phyloP scores from a whole-genome alignment of 2,797 vertebrate genomes.

The Anniella stebbinsi region DNA sequence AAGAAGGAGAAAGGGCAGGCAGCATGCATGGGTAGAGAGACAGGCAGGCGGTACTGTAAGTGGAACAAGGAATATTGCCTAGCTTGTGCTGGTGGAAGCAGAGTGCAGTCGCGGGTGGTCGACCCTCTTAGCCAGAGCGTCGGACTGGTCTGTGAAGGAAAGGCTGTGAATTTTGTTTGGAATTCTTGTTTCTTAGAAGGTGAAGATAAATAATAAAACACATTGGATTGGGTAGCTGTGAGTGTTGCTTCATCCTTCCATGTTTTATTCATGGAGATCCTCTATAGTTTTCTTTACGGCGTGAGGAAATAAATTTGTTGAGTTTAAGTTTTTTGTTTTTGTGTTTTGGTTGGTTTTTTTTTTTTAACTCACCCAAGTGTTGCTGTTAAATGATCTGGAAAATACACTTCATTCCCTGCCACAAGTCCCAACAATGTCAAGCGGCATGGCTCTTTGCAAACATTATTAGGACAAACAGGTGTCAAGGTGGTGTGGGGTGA shows the following conservation, averaged over 20 bases:
- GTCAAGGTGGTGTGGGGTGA: background rate
- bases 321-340: slow-evolving; percentile 39
- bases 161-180: slow-evolving; percentile 12
- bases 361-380: slow-evolving; percentile 52
- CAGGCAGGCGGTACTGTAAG: background rate
- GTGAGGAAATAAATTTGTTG: slow-evolving; percentile 36
- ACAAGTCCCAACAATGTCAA: slow-evolving; percentile 38
- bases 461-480: slow-evolving; percentile 33
- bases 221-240: background rate
- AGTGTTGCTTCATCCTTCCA: slow-evolving; percentile 33
- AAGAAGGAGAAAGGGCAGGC: background rate
- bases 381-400: slow-evolving; percentile 63
- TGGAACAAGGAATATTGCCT: background rate
- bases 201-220: slow-evolving; percentile 3
- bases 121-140: background rate
- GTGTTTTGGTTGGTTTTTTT: background rate
- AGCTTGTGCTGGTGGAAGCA: background rate
- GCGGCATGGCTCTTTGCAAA: background rate
- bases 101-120: background rate
- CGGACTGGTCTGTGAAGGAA: background rate
- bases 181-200: background rate
- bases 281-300: slow-evolving; percentile 41
- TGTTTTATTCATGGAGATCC: slow-evolving; percentile 37
- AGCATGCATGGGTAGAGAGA: background rate
- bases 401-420: slow-evolving; percentile 46